A percentile compares a stretch with the other conserved stretches of the same genome.
Evolutionary conservation across 2,888 invertebrate genomes (phyloP).

Genomic region (Ophion slaviceki): DNA sequence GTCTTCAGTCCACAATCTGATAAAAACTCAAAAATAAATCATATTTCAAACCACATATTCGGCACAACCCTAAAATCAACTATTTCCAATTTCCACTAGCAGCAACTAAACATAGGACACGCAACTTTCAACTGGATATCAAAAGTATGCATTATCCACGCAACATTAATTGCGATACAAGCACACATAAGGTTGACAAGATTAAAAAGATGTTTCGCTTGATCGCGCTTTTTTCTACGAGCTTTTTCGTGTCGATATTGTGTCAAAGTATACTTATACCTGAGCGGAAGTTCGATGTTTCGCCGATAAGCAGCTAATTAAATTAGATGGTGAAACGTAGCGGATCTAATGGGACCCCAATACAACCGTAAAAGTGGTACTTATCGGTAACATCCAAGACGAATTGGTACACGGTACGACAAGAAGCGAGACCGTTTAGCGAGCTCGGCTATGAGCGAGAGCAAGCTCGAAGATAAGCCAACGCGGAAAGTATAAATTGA

Average conservation of each 20-base stretch:
- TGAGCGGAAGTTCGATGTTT: conserved; percentile 8
- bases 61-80: no score
- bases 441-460: not conserved
- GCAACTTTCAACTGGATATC: no score
- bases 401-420: conserved; percentile 39
- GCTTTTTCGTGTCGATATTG: not conserved
- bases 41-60: no score
- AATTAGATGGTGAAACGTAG: conserved; percentile 64
- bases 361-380: conserved; percentile 53
- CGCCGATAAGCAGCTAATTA: conserved; percentile 52
- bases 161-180: not conserved
- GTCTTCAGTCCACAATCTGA: no score
- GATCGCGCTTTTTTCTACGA: not conserved
- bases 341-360: conserved; percentile 54
- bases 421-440: conserved; percentile 8
- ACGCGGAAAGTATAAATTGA: conserved; percentile 60
- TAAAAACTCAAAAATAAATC: no score
- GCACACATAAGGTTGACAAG: not conserved
- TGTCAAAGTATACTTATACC: not conserved
- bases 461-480: conserved; percentile 29
- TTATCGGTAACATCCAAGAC: conserved; percentile 54
- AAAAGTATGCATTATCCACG: no score
- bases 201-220: conserved; percentile 2
- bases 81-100: no score
- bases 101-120: no score